Evolutionary conservation across 2,113 vertebrate genomes (phyloP).

Genomic region (Bucco capensis): DNA sequence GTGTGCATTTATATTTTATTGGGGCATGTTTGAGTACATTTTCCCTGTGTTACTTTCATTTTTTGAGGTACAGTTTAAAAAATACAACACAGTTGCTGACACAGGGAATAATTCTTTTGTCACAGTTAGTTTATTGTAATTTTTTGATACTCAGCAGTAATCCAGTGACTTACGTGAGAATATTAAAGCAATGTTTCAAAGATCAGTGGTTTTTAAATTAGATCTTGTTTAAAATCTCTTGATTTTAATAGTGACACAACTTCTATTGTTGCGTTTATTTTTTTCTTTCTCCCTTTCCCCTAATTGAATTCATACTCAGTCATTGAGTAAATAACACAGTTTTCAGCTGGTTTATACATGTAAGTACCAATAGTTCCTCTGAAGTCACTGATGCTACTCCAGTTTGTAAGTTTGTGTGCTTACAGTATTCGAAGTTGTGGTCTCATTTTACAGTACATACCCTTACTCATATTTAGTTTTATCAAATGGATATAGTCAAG

Average conservation of each 20-base stretch:
- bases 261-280: background rate
- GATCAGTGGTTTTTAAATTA: background rate
- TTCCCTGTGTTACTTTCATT: background rate
- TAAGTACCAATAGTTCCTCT: background rate
- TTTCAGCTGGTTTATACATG: background rate
- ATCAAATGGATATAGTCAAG: background rate
- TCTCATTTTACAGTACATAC: background rate
- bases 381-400: background rate
- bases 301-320: background rate
- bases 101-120: background rate
- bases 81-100: background rate
- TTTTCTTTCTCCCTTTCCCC: fast-evolving
- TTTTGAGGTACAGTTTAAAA: background rate
- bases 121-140: background rate
- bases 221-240: no score
- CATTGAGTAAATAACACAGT: background rate
- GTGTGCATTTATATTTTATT: background rate
- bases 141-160: background rate
- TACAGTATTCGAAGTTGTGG: background rate
- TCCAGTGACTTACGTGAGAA: background rate
- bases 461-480: background rate
- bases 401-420: background rate
- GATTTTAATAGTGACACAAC: background rate
- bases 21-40: background rate
- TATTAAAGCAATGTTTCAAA: background rate